Evolutionary conservation across 2,797 vertebrate species (phyloP).

Genomic region (Pogoniulus pusillus): DNA sequence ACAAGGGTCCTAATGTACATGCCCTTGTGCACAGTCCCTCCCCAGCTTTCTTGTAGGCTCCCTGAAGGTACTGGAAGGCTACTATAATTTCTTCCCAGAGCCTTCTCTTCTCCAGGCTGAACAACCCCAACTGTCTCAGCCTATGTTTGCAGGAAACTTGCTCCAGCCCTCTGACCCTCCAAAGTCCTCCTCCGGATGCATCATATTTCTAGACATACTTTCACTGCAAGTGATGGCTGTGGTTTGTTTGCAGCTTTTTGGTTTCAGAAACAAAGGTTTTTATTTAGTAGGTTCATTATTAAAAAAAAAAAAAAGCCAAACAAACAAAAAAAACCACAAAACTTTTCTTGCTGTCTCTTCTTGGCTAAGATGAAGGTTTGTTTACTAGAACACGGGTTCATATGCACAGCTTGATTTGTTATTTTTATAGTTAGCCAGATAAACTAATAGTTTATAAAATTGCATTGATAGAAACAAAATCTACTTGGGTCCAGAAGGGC

Average conservation of each 20-base stretch:
- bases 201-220: background rate
- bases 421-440: background rate
- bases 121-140: no score
- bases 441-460: slow-evolving; percentile 30
- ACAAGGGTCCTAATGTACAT: no score
- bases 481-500: background rate
- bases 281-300: background rate
- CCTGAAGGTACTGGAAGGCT: no score
- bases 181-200: no score
- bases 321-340: background rate
- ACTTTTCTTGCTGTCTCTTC: background rate
- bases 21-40: no score
- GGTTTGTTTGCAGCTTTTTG: fast-evolving
- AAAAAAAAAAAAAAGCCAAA: background rate
- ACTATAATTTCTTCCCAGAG: no score
- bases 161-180: no score
- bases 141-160: no score
- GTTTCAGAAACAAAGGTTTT: background rate
- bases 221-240: background rate
- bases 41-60: no score
- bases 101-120: no score
- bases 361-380: background rate
- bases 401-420: background rate
- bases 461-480: background rate
- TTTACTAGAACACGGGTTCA: background rate